These are phyloP conservation scores for Lophochroa leadbeateri DNA, from an alignment of 2,113 vertebrate genomes.

Conservation along the genomic window DNA sequence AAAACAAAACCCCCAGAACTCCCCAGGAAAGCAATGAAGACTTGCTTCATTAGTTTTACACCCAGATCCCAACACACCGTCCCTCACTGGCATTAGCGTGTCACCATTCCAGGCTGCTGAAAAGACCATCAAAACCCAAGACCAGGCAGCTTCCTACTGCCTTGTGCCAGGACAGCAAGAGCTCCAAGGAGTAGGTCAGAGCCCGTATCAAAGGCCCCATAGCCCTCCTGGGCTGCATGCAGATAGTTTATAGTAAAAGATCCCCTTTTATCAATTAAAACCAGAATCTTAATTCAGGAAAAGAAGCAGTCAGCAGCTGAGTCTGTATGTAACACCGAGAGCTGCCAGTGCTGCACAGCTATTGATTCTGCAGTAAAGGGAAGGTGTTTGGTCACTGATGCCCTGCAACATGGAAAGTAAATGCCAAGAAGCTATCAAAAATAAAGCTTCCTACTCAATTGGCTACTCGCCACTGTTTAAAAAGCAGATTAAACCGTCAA, in stretches of 20 bases:
- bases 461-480: not conserved
- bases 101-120: not conserved
- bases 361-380: not conserved
- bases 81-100: rapidly evolving
- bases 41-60: not conserved
- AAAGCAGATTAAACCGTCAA: rapidly evolving
- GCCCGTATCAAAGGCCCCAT: not conserved
- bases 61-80: not conserved
- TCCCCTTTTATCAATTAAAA: not conserved
- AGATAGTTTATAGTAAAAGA: no score
- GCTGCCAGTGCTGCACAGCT: not conserved
- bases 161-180: not conserved
- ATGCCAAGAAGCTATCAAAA: not conserved
- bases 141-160: not conserved
- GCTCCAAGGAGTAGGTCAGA: rapidly evolving
- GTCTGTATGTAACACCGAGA: not conserved
- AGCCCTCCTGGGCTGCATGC: rapidly evolving
- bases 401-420: not conserved
- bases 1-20: not conserved
- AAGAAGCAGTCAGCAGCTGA: not conserved
- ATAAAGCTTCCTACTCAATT: not conserved
- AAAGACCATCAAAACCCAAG: not conserved
- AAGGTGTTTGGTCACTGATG: not conserved
- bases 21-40: not conserved
- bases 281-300: not conserved